phyloP scores from a whole-genome alignment of 2,797 vertebrate genomes.

The Erpetoichthys calabaricus region DNA sequence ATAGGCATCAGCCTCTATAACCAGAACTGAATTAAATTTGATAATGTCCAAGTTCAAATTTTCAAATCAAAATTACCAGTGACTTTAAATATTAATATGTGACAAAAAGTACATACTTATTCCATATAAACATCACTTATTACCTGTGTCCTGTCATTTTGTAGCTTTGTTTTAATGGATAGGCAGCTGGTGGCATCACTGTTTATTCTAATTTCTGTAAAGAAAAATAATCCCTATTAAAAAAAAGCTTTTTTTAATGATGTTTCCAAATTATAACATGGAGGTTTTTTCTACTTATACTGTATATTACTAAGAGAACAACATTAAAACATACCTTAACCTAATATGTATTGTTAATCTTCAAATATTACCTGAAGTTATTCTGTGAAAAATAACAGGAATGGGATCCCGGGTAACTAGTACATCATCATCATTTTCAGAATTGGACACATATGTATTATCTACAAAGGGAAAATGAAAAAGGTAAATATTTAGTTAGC shows the following conservation, averaged over 20 bases:
- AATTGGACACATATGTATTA: conserved; percentile 80
- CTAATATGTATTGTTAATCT: too few relatives aligned
- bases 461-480: conserved; percentile 35
- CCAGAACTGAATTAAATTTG: too few relatives aligned
- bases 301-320: too few relatives aligned
- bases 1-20: too few relatives aligned
- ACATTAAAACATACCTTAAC: too few relatives aligned
- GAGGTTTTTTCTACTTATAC: too few relatives aligned
- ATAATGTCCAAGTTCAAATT: too few relatives aligned
- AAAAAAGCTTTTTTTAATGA: neutral
- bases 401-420: conserved; percentile 78
- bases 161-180: conserved; percentile 71
- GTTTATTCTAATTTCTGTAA: conserved; percentile 64
- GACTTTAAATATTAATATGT: too few relatives aligned
- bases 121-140: conserved; percentile 2
- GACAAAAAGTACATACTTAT: too few relatives aligned
- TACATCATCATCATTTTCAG: conserved; percentile 76
- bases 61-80: too few relatives aligned
- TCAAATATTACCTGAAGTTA: conserved; percentile 60
- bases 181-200: conserved; percentile 67
- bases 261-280: too few relatives aligned
- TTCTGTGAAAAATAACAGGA: conserved; percentile 74
- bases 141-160: conserved; percentile 73
- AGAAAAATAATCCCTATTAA: conserved; percentile 20
- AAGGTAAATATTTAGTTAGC: conserved; percentile 4